These are phyloP conservation scores for Haliclona indistincta DNA, from an alignment of 37 sponge, comb jelly and placozoan genomes.

Conservation along the genomic window DNA sequence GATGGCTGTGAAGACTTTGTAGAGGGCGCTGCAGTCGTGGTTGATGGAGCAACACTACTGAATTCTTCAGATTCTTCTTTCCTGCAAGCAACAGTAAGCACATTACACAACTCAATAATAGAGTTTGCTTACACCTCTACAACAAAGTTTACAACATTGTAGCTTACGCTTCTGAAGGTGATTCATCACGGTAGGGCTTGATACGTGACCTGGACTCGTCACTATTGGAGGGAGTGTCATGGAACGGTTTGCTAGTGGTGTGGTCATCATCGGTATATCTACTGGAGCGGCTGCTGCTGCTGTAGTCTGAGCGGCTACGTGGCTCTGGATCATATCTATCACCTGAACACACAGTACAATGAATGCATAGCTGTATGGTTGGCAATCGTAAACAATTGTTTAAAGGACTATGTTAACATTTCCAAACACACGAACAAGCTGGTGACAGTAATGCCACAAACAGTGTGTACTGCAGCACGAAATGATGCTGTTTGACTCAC, in stretches of 20 bases:
- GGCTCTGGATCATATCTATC: constrained; percentile 78
- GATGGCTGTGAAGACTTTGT: constrained; percentile 74
- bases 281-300: background rate
- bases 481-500: constrained; percentile 41
- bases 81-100: too few species aligned
- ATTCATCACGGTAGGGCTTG: constrained; percentile 4
- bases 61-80: background rate
- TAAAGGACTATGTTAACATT: background rate
- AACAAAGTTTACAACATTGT: too few species aligned
- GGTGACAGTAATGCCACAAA: background rate
- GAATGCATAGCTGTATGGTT: too few species aligned
- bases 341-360: constrained; percentile 29
- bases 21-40: constrained; percentile 1
- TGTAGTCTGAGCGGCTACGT: constrained; percentile 13
- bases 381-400: too few species aligned
- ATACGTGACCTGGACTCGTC: background rate
- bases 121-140: too few species aligned
- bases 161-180: background rate
- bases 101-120: too few species aligned
- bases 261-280: background rate
- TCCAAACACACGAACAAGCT: background rate
- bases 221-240: background rate
- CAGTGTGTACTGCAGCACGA: background rate
- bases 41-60: too few species aligned
- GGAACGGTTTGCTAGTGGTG: background rate